Conservation (phyloP, 2,113 vertebrate species). For the Gymnobelideus leadbeateri region DNA sequence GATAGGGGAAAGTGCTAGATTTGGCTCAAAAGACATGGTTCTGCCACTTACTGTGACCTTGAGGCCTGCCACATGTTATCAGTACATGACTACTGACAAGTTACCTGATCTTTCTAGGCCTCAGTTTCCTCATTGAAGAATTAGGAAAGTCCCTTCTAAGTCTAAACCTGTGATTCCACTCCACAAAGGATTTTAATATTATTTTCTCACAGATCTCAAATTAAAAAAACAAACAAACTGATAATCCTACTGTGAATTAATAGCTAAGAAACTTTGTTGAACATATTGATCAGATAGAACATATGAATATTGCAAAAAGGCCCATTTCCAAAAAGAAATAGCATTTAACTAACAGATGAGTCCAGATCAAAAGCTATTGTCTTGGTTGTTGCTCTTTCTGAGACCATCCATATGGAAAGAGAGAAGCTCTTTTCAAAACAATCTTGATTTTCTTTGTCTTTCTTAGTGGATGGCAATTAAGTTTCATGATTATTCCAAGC, state of each 20-base stretch:
- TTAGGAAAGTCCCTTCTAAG: not conserved
- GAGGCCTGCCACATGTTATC: too few species aligned
- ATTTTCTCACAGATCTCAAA: slow-evolving; percentile 68
- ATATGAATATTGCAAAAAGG: slow-evolving; percentile 59
- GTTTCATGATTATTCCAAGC: slow-evolving; percentile 61
- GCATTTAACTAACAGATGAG: not conserved
- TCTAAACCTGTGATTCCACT: not conserved
- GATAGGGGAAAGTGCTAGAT: not conserved
- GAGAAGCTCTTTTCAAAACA: slow-evolving; percentile 62
- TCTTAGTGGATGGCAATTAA: slow-evolving; percentile 68
- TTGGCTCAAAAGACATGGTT: not conserved
- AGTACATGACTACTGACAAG: not conserved
- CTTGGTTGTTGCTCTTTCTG: slow-evolving; percentile 49
- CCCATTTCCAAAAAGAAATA: slow-evolving; percentile 52
- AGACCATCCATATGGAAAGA: slow-evolving; percentile 57
- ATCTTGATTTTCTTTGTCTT: slow-evolving; percentile 64
- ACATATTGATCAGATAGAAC: slow-evolving; percentile 7
- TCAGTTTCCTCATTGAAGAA: not conserved
- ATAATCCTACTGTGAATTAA: slow-evolving; percentile 69
- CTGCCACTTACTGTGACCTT: not conserved
- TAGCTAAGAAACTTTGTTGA: slow-evolving; percentile 45
- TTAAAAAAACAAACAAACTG: slow-evolving; percentile 37
- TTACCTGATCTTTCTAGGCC: not conserved
- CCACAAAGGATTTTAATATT: slow-evolving; percentile 58
- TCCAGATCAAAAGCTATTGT: not conserved